These are phyloP conservation scores for Pimpla rufipes DNA, from an alignment of 2,888 invertebrate species.

Conservation along the genomic window DNA sequence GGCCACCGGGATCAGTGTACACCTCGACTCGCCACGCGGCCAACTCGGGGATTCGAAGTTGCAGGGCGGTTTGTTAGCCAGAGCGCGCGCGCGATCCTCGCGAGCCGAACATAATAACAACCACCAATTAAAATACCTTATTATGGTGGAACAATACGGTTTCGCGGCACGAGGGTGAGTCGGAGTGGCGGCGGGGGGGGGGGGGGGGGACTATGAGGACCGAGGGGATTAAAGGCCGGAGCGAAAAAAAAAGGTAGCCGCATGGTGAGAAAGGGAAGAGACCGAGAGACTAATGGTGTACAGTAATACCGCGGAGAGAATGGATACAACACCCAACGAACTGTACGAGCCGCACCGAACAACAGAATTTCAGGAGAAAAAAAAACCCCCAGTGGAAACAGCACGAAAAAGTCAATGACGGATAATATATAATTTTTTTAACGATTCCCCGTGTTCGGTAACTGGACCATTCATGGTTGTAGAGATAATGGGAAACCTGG, in stretches of 20 bases:
- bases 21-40: slow-evolving; percentile 23
- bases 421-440: slow-evolving; percentile 43
- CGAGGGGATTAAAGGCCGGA: slow-evolving; percentile 36
- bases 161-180: slow-evolving; percentile 70
- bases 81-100: slow-evolving; percentile 61
- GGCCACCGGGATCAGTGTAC: slow-evolving; percentile 38
- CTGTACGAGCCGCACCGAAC: not conserved
- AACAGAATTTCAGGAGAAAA: slow-evolving; percentile 36
- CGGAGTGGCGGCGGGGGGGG: slow-evolving; percentile 59
- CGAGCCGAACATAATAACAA: slow-evolving; percentile 80
- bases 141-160: slow-evolving; percentile 80
- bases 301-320: slow-evolving; percentile 31
- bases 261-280: slow-evolving; percentile 56
- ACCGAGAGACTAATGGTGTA: slow-evolving; percentile 61
- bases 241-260: slow-evolving; percentile 46
- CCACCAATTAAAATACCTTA: slow-evolving; percentile 84
- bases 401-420: slow-evolving; percentile 2
- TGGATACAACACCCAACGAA: slow-evolving; percentile 31
- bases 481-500: not conserved
- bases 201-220: slow-evolving; percentile 51
- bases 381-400: not conserved
- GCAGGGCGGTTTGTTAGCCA: slow-evolving; percentile 65
- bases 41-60: slow-evolving; percentile 57
- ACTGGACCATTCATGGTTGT: not conserved
- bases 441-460: slow-evolving; percentile 6